These are phyloP conservation scores for Drosophila melanosoma DNA, from an alignment of 2,888 invertebrate genomes.

Conservation along the genomic window DNA sequence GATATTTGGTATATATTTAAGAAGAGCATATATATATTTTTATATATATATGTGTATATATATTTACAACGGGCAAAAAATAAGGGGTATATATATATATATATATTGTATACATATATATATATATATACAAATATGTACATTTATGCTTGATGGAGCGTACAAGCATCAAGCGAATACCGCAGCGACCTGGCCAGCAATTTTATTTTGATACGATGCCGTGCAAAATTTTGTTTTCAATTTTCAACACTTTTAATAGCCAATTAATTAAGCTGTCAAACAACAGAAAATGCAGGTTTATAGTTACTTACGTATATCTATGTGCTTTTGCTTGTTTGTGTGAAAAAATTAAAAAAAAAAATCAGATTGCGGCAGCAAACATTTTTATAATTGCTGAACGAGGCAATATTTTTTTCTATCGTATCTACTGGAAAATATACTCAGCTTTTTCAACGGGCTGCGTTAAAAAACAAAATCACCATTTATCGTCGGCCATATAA, in stretches of 20 bases:
- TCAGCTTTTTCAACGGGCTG: conserved; percentile 1
- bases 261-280: conserved; percentile 71
- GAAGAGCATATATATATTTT: neutral
- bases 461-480: conserved; percentile 13
- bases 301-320: neutral
- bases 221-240: conserved; percentile 68
- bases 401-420: conserved; percentile 53
- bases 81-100: neutral
- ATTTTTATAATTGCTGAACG: conserved; percentile 60
- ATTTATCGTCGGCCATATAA: conserved; percentile 52
- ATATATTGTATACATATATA: neutral
- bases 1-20: neutral
- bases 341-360: conserved; percentile 6
- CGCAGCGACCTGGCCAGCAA: conserved; percentile 21
- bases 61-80: too few species aligned
- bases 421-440: conserved; percentile 32
- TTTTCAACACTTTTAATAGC: conserved; percentile 78
- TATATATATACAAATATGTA: neutral
- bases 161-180: conserved; percentile 17
- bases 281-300: conserved; percentile 51
- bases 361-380: conserved; percentile 44
- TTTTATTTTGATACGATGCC: conserved; percentile 44
- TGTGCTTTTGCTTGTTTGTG: conserved; percentile 10
- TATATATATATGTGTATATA: neutral
- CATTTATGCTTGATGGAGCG: conserved; percentile 11